Conservation (phyloP, 2,888 invertebrate species). For the Carcina quercana region DNA sequence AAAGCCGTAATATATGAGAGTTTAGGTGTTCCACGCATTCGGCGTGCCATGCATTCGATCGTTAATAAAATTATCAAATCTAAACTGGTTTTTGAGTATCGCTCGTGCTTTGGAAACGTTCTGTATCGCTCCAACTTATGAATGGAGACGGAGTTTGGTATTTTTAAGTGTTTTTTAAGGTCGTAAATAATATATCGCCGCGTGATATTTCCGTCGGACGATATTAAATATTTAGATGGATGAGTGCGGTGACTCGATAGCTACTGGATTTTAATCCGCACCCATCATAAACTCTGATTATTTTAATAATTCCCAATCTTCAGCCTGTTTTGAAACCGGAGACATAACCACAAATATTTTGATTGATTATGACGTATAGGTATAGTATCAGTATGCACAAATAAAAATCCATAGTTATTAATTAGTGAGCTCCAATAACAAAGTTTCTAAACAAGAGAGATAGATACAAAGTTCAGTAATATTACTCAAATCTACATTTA, state of each 20-base stretch:
- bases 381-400: too few relatives aligned
- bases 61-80: slow-evolving; percentile 75
- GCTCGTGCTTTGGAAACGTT: slow-evolving; percentile 57
- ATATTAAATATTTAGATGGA: slow-evolving; percentile 59
- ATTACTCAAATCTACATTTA: too few relatives aligned
- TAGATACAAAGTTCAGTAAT: too few relatives aligned
- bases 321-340: slow-evolving; percentile 15
- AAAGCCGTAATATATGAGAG: slow-evolving; percentile 72
- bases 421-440: too few relatives aligned
- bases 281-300: slow-evolving; percentile 30
- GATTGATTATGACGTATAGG: slow-evolving; percentile 15
- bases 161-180: slow-evolving; percentile 69
- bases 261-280: slow-evolving; percentile 64
- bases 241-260: slow-evolving; percentile 44
- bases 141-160: slow-evolving; percentile 72
- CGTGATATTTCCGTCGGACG: slow-evolving; percentile 69
- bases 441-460: too few relatives aligned
- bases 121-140: slow-evolving; percentile 59
- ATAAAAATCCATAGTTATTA: too few relatives aligned
- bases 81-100: slow-evolving; percentile 68
- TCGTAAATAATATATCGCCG: slow-evolving; percentile 69
- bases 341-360: slow-evolving; percentile 14
- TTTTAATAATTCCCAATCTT: slow-evolving; percentile 27
- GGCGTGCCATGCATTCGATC: slow-evolving; percentile 62
- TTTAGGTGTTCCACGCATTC: slow-evolving; percentile 58